Conservation (phyloP, 2,888 invertebrate species). For the Ophion ellenae region DNA sequence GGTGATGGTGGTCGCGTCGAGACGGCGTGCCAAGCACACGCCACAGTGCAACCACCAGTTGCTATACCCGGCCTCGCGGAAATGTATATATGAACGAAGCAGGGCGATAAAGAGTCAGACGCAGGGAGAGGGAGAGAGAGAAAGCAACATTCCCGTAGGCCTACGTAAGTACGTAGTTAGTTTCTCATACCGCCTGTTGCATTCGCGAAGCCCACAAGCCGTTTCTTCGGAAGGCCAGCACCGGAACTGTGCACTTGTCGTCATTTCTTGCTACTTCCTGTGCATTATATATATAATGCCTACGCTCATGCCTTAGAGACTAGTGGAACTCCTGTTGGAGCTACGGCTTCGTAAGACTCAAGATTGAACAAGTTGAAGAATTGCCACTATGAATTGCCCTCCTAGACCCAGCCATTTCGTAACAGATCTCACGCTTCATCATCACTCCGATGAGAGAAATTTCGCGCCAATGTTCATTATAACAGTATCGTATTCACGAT, state of each 20-base stretch:
- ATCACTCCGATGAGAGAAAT: slow-evolving; percentile 25
- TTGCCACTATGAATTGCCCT: slow-evolving; percentile 43
- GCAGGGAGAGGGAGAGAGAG: slow-evolving; percentile 56
- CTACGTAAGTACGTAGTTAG: slow-evolving; percentile 81
- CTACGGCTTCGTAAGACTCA: slow-evolving; percentile 30
- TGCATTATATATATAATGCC: background rate
- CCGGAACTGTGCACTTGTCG: slow-evolving; percentile 69
- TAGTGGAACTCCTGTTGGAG: slow-evolving; percentile 13
- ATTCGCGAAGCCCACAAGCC: slow-evolving; percentile 73
- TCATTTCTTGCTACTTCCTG: slow-evolving; percentile 24
- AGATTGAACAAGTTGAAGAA: slow-evolving; percentile 37
- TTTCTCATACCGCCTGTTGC: slow-evolving; percentile 82
- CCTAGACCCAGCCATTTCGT: background rate
- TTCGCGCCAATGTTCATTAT: slow-evolving; percentile 26
- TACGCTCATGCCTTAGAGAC: slow-evolving; percentile 2
- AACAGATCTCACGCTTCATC: slow-evolving; percentile 20
- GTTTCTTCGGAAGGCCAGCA: slow-evolving; percentile 75
- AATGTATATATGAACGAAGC: slow-evolving; percentile 60
- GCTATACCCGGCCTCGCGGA: slow-evolving; percentile 75
- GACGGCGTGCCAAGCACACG: slow-evolving; percentile 73
- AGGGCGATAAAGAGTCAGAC: slow-evolving; percentile 64
- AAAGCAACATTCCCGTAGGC: slow-evolving; percentile 75
- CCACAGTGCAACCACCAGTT: slow-evolving; percentile 84
- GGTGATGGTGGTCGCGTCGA: slow-evolving; percentile 64
- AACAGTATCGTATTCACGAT: slow-evolving; percentile 37